Evolutionary conservation across 2,113 vertebrate genomes (phyloP).

Genomic region (Pseudorectes ferrugineus): DNA sequence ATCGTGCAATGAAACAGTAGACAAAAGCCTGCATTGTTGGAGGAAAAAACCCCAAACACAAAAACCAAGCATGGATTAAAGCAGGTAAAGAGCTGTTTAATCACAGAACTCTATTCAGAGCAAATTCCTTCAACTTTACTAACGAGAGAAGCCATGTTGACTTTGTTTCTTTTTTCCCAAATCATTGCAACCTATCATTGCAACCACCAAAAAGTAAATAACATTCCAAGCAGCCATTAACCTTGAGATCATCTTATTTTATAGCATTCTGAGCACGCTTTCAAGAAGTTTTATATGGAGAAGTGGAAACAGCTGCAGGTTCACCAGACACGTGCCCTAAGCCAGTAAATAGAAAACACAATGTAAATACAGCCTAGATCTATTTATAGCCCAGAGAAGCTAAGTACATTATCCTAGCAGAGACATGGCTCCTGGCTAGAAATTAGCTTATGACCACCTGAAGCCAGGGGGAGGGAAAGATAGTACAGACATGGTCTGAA

Average conservation of each 20-base stretch:
- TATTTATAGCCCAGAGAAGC: background rate
- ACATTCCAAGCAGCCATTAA: background rate
- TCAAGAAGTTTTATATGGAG: background rate
- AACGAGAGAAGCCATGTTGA: background rate
- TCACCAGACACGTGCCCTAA: background rate
- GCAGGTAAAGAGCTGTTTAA: slow-evolving; percentile 19
- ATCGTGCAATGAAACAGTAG: background rate
- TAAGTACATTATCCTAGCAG: background rate
- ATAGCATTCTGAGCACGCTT: background rate
- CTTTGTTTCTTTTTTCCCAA: background rate
- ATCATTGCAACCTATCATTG: background rate
- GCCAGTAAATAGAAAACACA: background rate
- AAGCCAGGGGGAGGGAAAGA: background rate
- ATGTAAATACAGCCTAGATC: background rate
- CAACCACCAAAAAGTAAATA: background rate
- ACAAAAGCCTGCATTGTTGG: slow-evolving; percentile 26
- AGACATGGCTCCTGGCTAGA: background rate
- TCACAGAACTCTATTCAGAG: background rate
- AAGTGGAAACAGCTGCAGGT: background rate
- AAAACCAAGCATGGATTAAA: background rate
- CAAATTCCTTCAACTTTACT: background rate
- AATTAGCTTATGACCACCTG: background rate
- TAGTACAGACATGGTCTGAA: background rate
- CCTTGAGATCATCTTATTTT: background rate
- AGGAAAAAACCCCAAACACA: background rate